phyloP scores from a whole-genome alignment of 2,113 vertebrate genomes.

The Cyprichromis sp. region DNA sequence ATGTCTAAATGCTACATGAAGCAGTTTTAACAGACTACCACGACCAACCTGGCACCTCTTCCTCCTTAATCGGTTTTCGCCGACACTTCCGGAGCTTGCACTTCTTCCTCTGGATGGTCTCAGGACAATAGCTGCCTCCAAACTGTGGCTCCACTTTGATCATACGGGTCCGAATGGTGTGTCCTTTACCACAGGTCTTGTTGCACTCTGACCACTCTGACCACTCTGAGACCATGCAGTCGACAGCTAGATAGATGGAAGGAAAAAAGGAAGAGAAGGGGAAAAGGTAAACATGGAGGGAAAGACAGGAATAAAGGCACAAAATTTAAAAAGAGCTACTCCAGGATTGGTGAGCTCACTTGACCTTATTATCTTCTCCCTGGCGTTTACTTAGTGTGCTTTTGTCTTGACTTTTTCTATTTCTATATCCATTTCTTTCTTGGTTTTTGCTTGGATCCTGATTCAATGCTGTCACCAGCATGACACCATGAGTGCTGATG shows the following conservation, averaged over 20 bases:
- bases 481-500: neutral
- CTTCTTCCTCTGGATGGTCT: conserved; percentile 87
- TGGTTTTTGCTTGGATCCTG: neutral
- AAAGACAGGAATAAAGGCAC: neutral
- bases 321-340: neutral
- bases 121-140: conserved; percentile 82
- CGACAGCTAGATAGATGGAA: conserved; percentile 67
- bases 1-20: neutral
- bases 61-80: conserved; percentile 30
- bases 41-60: conserved; percentile 69
- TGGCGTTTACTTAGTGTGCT: neutral
- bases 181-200: conserved; percentile 92
- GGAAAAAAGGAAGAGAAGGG: neutral
- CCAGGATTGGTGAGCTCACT: neutral
- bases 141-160: conserved; percentile 89
- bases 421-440: neutral
- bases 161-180: conserved; percentile 89
- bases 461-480: neutral
- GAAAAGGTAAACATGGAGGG: too few relatives aligned
- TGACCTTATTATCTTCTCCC: neutral
- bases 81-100: conserved; percentile 88
- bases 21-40: neutral
- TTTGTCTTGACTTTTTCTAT: neutral
- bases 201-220: conserved; percentile 93
- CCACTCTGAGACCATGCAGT: conserved; percentile 91